A percentile compares a stretch with the other conserved stretches of the same genome.
phyloP scores from a whole-genome alignment of 2,113 vertebrate genomes.

The Smithornis capensis region DNA sequence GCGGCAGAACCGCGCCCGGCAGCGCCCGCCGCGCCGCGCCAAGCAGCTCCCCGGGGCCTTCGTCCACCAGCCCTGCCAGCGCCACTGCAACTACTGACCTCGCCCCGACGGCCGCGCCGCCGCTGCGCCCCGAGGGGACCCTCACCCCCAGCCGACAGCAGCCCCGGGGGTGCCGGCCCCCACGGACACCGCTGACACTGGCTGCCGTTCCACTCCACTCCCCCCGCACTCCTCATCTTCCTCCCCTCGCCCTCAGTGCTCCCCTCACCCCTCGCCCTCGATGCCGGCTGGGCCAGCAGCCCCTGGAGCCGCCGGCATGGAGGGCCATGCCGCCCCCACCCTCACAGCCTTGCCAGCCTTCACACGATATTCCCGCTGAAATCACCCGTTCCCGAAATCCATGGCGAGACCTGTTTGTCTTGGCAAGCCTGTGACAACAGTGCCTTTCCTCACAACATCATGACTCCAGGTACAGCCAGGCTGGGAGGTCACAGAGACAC shows the following conservation, averaged over 20 bases:
- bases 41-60: conserved; percentile 78
- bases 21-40: conserved; percentile 79
- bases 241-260: background rate
- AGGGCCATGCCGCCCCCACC: accelerated
- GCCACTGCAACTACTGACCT: conserved; percentile 90
- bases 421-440: conserved; percentile 58
- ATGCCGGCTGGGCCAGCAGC: background rate
- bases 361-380: background rate
- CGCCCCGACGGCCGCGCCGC: background rate
- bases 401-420: background rate
- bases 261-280: background rate
- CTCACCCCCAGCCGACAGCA: background rate
- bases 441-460: conserved; percentile 51
- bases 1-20: conserved; percentile 88
- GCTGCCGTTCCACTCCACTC: background rate
- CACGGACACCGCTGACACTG: background rate
- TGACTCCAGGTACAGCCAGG: background rate
- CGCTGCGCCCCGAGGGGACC: background rate
- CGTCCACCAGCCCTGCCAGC: conserved; percentile 93
- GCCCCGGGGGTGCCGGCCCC: background rate
- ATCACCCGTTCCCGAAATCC: background rate
- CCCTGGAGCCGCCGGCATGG: background rate
- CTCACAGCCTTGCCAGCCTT: background rate
- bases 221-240: background rate
- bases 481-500: conserved; percentile 24